These are phyloP conservation scores for Petrolisthes manimaculis DNA, from an alignment of 2,888 invertebrate genomes.

Conservation along the genomic window DNA sequence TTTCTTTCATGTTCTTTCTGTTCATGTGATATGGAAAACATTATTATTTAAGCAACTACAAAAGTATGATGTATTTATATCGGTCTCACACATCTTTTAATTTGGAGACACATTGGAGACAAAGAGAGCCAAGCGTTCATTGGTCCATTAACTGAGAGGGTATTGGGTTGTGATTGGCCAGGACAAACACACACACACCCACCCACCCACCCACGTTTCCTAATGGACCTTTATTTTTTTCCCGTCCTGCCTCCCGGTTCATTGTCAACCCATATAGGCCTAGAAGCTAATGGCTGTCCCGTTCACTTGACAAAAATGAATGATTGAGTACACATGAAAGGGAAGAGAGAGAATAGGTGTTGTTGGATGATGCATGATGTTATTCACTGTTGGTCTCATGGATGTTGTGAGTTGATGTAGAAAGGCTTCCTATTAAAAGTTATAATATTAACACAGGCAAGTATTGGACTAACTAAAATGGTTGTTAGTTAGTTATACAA, in stretches of 20 bases:
- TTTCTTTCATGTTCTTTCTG: no score
- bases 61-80: no score
- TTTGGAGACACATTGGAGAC: background rate
- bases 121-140: constrained; percentile 21
- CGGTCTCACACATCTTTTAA: background rate
- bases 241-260: constrained; percentile 12
- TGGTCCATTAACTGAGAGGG: constrained; percentile 18
- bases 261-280: constrained; percentile 39
- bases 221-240: constrained; percentile 27
- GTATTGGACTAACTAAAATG: no score
- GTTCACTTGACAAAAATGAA: constrained; percentile 17
- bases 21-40: no score
- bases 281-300: constrained; percentile 3
- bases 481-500: no score
- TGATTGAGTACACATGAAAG: background rate
- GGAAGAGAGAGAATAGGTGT: no score
- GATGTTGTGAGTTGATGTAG: background rate
- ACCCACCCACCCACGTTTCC: constrained; percentile 51
- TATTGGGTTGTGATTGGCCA: constrained; percentile 39
- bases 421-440: background rate
- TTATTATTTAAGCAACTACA: no score
- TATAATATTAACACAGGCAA: no score
- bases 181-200: constrained; percentile 21
- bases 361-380: no score
- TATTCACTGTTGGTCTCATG: background rate